A percentile compares a stretch with the other conserved stretches of the same genome.
These are phyloP conservation scores for Lindbergichthys nudifrons DNA, from an alignment of 2,797 vertebrate species.

Conservation along the genomic window DNA sequence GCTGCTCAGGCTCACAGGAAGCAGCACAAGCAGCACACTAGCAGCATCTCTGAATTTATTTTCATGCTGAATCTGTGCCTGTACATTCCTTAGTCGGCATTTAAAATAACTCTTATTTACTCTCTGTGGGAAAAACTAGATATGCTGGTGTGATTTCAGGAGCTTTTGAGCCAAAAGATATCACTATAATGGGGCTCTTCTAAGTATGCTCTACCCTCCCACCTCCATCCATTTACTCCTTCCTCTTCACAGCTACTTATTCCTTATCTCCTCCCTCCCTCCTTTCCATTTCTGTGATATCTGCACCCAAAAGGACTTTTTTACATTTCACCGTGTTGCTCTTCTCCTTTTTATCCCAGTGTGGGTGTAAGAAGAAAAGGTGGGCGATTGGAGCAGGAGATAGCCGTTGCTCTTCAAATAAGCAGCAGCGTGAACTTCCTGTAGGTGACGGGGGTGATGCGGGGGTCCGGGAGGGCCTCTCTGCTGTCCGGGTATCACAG, in stretches of 20 bases:
- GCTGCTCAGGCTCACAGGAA: not conserved
- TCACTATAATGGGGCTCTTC: not conserved
- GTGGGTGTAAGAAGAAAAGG: constrained; percentile 18
- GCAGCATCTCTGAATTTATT: constrained; percentile 16
- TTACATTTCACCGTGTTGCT: constrained; percentile 24
- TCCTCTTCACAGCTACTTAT: constrained; percentile 8
- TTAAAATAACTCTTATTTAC: not conserved
- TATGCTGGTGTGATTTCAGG: not conserved
- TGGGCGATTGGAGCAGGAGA: constrained; percentile 3
- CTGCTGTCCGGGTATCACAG: constrained; percentile 1
- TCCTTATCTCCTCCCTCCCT: constrained; percentile 3
- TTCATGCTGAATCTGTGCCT: not conserved
- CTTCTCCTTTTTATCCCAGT: constrained; percentile 6
- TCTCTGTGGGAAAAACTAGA: not conserved
- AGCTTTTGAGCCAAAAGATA: not conserved
- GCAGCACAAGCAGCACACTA: constrained; percentile 14
- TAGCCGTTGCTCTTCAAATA: not conserved
- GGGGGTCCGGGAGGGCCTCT: not conserved
- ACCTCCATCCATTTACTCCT: constrained; percentile 6
- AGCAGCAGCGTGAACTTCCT: constrained; percentile 8
- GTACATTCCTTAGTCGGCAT: not conserved
- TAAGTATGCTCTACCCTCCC: not conserved
- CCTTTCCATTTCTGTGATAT: constrained; percentile 14
- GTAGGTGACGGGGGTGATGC: not conserved
- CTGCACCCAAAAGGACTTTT: constrained; percentile 4